phyloP scores from a whole-genome alignment of 2,797 vertebrate species.

The Anas bernieri region DNA sequence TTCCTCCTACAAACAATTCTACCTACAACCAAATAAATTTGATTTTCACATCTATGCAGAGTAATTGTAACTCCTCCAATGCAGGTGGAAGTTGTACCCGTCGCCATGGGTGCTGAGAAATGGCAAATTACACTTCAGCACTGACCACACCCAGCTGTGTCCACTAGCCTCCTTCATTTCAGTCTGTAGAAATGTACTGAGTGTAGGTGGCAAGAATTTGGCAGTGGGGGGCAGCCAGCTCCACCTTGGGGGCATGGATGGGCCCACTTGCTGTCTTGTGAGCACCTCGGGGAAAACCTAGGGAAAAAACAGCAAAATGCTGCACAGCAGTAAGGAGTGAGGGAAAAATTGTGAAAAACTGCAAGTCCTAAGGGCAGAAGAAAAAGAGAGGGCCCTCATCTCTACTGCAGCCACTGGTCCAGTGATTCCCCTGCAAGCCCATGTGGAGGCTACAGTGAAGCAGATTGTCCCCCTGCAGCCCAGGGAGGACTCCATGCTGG shows the following conservation, averaged over 20 bases:
- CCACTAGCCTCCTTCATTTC: background rate
- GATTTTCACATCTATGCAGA: too few relatives aligned
- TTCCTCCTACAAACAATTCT: background rate
- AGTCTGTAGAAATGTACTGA: background rate
- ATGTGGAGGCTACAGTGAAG: too few relatives aligned
- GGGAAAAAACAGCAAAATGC: background rate
- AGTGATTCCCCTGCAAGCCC: background rate
- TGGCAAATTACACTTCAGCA: background rate
- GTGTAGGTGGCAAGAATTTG: background rate
- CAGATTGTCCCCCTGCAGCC: background rate
- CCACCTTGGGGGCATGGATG: background rate
- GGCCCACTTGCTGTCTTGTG: background rate
- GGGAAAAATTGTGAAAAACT: background rate
- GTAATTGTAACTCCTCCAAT: background rate
- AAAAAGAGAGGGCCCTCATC: background rate
- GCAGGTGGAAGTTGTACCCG: too few relatives aligned
- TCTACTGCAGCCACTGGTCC: background rate
- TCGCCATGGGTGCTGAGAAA: background rate
- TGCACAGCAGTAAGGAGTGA: background rate
- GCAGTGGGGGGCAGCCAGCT: background rate
- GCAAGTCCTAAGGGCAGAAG: background rate
- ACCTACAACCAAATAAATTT: background rate
- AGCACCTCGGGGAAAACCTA: background rate
- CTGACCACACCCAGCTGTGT: background rate
- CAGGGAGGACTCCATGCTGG: rapidly evolving